Evolutionary conservation across 2,113 vertebrate species (phyloP).

Genomic region (Paratilapia polleni): DNA sequence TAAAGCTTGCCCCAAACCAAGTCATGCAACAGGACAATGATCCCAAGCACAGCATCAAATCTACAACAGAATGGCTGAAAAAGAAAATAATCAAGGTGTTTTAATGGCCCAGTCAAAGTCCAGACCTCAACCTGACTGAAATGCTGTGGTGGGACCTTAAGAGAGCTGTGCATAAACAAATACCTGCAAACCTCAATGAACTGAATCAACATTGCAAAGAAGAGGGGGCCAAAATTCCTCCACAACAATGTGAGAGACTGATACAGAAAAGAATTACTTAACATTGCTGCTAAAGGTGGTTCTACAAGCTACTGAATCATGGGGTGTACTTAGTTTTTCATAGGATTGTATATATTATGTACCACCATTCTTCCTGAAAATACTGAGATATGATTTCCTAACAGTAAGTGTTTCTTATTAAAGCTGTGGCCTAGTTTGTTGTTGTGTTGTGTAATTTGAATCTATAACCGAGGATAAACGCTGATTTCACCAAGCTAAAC

Average conservation of each 20-base stretch:
- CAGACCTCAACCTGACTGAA: no score
- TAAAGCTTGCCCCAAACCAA: no score
- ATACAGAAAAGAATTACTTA: not conserved
- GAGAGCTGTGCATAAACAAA: not conserved
- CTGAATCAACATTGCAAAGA: not conserved
- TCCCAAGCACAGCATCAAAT: no score
- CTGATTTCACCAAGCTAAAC: not conserved
- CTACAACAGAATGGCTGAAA: not conserved
- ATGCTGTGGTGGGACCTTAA: not conserved
- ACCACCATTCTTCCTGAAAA: not conserved
- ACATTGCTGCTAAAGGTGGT: not conserved
- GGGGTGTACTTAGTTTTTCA: no score
- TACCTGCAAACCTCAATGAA: not conserved
- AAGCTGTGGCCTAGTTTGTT: accelerated
- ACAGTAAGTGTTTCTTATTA: not conserved
- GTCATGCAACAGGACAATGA: no score
- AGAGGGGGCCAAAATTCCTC: not conserved
- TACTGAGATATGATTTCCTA: not conserved
- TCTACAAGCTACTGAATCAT: no score
- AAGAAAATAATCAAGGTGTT: no score
- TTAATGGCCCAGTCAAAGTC: no score
- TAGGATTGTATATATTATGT: not conserved
- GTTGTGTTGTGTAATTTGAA: not conserved
- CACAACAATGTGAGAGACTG: not conserved
- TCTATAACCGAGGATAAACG: not conserved